Conservation (phyloP, 2,113 vertebrate species). For the Atlantisia rogersi region DNA sequence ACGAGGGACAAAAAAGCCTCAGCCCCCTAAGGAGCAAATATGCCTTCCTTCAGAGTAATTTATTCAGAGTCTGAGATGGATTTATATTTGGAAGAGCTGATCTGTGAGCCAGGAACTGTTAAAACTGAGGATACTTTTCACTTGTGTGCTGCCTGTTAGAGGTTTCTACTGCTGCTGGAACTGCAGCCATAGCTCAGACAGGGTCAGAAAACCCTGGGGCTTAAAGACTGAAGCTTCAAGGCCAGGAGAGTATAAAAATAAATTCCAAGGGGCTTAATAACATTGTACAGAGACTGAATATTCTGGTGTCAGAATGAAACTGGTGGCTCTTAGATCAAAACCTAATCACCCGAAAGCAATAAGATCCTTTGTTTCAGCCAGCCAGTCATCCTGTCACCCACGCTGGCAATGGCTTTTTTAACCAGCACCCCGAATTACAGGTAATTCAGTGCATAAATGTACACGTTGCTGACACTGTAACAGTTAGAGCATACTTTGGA, state of each 20-base stretch:
- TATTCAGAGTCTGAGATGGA: background rate
- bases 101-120: conserved; percentile 21
- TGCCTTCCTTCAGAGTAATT: background rate
- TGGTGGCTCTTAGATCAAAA: conserved; percentile 55
- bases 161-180: conserved; percentile 24
- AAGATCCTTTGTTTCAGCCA: conserved; percentile 40
- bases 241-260: conserved; percentile 57
- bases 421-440: background rate
- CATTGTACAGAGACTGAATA: conserved; percentile 39
- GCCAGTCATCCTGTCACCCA: background rate
- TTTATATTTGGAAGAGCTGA: conserved; percentile 45
- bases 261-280: conserved; percentile 63
- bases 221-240: conserved; percentile 57
- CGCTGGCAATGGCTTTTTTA: background rate
- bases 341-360: conserved; percentile 8
- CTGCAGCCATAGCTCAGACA: background rate
- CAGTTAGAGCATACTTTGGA: background rate
- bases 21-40: background rate
- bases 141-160: background rate
- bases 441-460: background rate
- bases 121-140: conserved; percentile 7
- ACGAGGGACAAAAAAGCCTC: background rate
- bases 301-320: conserved; percentile 51
- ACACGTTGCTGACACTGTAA: background rate
- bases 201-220: conserved; percentile 53